Evolutionary conservation across 1,140 invertebrate species (phyloP).

Genomic region (Gonatopus flavifemur): DNA sequence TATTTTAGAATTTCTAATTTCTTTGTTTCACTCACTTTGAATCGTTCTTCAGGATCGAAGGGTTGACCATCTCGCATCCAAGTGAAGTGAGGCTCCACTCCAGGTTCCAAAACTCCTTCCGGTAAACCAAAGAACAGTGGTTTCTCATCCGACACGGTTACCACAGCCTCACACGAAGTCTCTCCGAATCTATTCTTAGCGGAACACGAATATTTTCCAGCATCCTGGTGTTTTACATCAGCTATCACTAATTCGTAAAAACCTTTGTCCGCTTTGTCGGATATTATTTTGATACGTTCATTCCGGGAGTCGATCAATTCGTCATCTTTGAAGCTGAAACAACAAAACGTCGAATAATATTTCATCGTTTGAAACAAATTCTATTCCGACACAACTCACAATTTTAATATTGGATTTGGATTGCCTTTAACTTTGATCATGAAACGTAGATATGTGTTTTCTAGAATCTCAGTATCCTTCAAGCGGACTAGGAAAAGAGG

Average conservation of each 20-base stretch:
- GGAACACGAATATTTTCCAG: constrained; percentile 85
- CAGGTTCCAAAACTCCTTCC: constrained; percentile 69
- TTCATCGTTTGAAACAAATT: background rate
- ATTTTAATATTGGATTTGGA: constrained; percentile 80
- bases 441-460: constrained; percentile 85
- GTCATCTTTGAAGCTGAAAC: constrained; percentile 80
- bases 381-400: constrained; percentile 66
- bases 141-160: constrained; percentile 84
- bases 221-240: constrained; percentile 77
- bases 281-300: constrained; percentile 73
- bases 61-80: constrained; percentile 90
- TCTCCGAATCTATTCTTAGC: constrained; percentile 85
- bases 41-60: constrained; percentile 90
- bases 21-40: too few relatives aligned
- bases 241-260: constrained; percentile 89
- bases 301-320: constrained; percentile 68
- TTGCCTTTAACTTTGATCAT: constrained; percentile 87
- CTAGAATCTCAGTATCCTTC: constrained; percentile 83
- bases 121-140: constrained; percentile 75
- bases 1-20: too few relatives aligned
- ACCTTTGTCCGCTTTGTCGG: constrained; percentile 76
- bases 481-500: constrained; percentile 81
- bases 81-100: constrained; percentile 79
- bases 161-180: constrained; percentile 71
- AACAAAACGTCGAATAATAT: background rate